A percentile compares a stretch with the other conserved stretches of the same genome.
Conservation (phyloP, 2,888 invertebrate species). For the Malachius bipustulatus region DNA sequence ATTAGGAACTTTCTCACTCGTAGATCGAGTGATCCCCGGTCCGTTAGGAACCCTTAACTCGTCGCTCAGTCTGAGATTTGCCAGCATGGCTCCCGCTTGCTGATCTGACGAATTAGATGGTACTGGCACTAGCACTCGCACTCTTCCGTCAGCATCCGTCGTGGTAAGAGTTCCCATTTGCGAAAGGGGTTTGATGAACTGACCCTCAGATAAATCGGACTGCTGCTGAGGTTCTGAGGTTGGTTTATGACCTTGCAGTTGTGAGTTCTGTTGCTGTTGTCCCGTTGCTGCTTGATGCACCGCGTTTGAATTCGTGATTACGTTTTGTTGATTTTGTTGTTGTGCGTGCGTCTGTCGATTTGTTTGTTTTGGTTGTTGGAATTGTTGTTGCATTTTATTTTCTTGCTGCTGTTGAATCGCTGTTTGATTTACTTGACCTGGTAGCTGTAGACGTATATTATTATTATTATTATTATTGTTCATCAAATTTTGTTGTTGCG, state of each 20-base stretch:
- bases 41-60: conserved; percentile 43
- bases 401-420: conserved; percentile 11
- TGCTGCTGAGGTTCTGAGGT: conserved; percentile 13
- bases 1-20: conserved; percentile 77
- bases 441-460: too few species aligned
- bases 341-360: too few species aligned
- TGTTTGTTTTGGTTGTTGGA: conserved; percentile 13
- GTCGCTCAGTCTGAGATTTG: conserved; percentile 46
- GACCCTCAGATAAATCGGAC: conserved; percentile 23
- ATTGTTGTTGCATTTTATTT: conserved; percentile 13
- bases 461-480: too few species aligned
- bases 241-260: conserved; percentile 20
- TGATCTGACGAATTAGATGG: conserved; percentile 34
- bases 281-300: background rate
- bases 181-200: conserved; percentile 56
- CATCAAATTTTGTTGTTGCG: too few species aligned
- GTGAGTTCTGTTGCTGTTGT: conserved; percentile 5
- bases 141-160: conserved; percentile 47
- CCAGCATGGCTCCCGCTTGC: conserved; percentile 31
- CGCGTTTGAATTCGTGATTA: conserved; percentile 25
- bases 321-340: conserved; percentile 19
- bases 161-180: conserved; percentile 51
- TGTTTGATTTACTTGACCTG: too few species aligned
- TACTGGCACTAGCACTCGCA: conserved; percentile 51
- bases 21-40: conserved; percentile 60